Conservation (phyloP, 2,888 invertebrate species). For the Odontocerum albicorne region DNA sequence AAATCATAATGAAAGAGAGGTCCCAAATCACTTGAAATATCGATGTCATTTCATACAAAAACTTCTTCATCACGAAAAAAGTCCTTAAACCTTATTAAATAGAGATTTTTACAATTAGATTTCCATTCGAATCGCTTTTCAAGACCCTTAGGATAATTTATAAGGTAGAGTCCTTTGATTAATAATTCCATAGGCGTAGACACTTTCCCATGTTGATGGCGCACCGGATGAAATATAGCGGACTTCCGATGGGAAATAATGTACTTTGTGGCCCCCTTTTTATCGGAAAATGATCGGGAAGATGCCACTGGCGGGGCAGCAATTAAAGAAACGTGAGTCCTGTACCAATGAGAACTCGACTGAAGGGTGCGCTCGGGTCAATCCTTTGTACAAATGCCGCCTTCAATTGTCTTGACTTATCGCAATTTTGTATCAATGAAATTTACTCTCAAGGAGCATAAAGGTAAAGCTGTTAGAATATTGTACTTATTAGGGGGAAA, state of each 20-base stretch:
- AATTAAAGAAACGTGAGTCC: slow-evolving; percentile 35
- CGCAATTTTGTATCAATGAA: too few relatives aligned
- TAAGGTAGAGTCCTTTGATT: background rate
- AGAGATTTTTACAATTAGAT: slow-evolving; percentile 16
- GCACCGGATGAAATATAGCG: slow-evolving; percentile 19
- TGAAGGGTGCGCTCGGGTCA: too few relatives aligned
- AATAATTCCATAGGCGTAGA: slow-evolving; percentile 20
- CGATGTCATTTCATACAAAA: background rate
- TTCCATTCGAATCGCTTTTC: background rate
- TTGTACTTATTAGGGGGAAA: too few relatives aligned
- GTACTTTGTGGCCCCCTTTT: slow-evolving; percentile 10
- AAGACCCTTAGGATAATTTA: background rate
- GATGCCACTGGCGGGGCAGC: slow-evolving; percentile 26
- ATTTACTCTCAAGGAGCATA: too few relatives aligned
- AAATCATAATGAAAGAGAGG: too few relatives aligned
- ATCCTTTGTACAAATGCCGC: too few relatives aligned
- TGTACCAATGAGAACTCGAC: slow-evolving; percentile 29
- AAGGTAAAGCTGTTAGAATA: too few relatives aligned
- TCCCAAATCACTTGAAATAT: background rate
- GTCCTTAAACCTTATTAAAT: slow-evolving; percentile 12
- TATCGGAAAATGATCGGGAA: slow-evolving; percentile 35
- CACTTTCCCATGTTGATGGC: slow-evolving; percentile 24
- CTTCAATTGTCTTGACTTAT: too few relatives aligned
- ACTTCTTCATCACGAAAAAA: background rate
- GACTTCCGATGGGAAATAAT: slow-evolving; percentile 18